Conservation (phyloP, 2,797 vertebrate genomes). For the Sphaeramia orbicularis region DNA sequence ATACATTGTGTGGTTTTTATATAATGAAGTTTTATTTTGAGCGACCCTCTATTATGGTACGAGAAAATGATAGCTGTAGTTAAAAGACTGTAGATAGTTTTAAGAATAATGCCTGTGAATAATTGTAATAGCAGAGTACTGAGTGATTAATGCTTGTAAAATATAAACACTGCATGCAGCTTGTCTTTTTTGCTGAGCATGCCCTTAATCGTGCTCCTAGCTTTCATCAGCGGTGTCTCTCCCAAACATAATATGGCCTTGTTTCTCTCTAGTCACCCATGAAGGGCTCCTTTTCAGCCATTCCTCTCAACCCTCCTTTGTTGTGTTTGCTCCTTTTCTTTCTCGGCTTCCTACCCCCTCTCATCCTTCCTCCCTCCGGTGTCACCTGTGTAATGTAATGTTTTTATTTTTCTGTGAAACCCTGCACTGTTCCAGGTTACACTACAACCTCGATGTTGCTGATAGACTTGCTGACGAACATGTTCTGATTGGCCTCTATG, state of each 20-base stretch:
- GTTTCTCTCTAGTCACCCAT: constrained; percentile 75
- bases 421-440: constrained; percentile 90
- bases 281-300: constrained; percentile 73
- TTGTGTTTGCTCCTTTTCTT: constrained; percentile 34
- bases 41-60: no score
- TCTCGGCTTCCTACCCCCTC: constrained; percentile 9
- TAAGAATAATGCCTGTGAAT: constrained; percentile 27
- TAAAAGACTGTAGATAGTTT: constrained; percentile 1
- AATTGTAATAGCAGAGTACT: constrained; percentile 46
- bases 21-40: no score
- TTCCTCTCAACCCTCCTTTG: constrained; percentile 64
- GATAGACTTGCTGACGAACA: constrained; percentile 99
- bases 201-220: constrained; percentile 54
- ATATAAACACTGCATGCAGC: constrained; percentile 43
- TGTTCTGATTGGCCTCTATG: constrained; percentile 97
- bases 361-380: constrained; percentile 27
- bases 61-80: background rate
- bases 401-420: constrained; percentile 80
- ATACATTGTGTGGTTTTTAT: no score
- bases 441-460: constrained; percentile 97
- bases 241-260: constrained; percentile 74
- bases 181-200: constrained; percentile 35
- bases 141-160: constrained; percentile 44
- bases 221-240: constrained; percentile 53
- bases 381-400: constrained; percentile 70